Percentiles rank a stretch among this genome's conserved stretches.
Conservation (phyloP, 2,797 vertebrate genomes). For the Phataginus tetradactyla region DNA sequence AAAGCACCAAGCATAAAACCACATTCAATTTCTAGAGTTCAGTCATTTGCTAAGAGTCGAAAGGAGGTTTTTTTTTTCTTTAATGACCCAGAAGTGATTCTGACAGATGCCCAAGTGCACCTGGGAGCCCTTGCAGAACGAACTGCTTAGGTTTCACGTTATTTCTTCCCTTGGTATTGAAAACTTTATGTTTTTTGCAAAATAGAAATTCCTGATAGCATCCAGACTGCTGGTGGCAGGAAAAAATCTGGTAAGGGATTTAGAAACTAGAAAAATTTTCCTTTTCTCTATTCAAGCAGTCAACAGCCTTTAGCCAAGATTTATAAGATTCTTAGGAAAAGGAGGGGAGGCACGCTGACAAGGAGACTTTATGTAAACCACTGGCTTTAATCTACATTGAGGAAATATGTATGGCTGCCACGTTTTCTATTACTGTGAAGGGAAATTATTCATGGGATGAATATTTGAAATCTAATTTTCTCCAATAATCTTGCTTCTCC, state of each 20-base stretch:
- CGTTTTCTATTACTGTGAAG: slow-evolving; percentile 50
- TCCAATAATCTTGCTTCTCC: slow-evolving; percentile 69
- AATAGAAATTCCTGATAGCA: slow-evolving; percentile 60
- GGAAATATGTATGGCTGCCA: slow-evolving; percentile 4
- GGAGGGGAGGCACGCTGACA: neutral
- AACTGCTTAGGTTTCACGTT: slow-evolving; percentile 11
- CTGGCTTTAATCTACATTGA: neutral
- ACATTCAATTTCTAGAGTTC: slow-evolving; percentile 49
- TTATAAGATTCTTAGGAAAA: slow-evolving; percentile 18
- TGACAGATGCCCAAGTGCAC: slow-evolving; percentile 66
- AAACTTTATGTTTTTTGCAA: slow-evolving; percentile 66
- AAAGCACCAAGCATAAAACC: slow-evolving; percentile 62
- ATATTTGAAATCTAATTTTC: slow-evolving; percentile 58
- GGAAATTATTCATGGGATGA: slow-evolving; percentile 5
- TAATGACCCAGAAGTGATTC: slow-evolving; percentile 2
- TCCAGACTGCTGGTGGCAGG: slow-evolving; percentile 64
- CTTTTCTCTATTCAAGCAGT: slow-evolving; percentile 15
- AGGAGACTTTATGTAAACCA: slow-evolving; percentile 34
- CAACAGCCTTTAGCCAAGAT: slow-evolving; percentile 65
- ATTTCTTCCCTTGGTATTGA: slow-evolving; percentile 22
- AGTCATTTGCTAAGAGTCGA: slow-evolving; percentile 61
- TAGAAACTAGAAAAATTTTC: slow-evolving; percentile 61
- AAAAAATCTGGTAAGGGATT: slow-evolving; percentile 41
- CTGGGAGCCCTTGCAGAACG: slow-evolving; percentile 66
- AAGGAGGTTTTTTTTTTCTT: neutral